A percentile compares a stretch with the other conserved stretches of the same genome.
phyloP scores from a whole-genome alignment of 1,140 invertebrate species.

The Cardiocondyla obscurior region DNA sequence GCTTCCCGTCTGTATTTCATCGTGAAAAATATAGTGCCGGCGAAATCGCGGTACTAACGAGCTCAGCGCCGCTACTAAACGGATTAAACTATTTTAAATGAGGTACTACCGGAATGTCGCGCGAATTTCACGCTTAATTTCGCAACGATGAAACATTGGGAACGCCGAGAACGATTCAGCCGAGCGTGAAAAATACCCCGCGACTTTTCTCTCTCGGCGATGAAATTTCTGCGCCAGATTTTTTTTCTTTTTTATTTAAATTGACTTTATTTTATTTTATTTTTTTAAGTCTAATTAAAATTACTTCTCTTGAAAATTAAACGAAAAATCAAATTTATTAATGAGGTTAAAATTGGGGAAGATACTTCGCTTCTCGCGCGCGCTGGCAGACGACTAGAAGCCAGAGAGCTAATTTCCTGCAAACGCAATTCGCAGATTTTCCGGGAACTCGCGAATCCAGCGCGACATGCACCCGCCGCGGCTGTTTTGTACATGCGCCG shows the following conservation, averaged over 20 bases:
- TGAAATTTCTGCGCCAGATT: neutral
- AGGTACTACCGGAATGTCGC: neutral
- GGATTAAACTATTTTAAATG: conserved; percentile 8
- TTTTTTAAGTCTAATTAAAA: neutral
- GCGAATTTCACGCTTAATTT: neutral
- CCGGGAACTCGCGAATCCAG: neutral
- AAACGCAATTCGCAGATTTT: conserved; percentile 25
- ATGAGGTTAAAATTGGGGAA: conserved; percentile 5
- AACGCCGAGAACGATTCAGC: neutral
- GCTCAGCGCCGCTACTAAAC: neutral
- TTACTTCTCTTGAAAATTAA: neutral
- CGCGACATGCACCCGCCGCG: conserved; percentile 9
- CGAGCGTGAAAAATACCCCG: neutral
- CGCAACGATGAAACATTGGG: neutral
- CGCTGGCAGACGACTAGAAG: neutral
- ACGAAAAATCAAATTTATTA: neutral
- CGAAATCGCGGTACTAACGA: conserved; percentile 1
- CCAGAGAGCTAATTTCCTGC: neutral
- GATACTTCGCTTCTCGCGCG: neutral
- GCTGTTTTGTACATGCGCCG: neutral
- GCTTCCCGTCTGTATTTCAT: conserved; percentile 16
- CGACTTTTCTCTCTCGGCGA: neutral
- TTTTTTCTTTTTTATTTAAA: neutral
- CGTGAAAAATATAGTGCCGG: conserved; percentile 13
- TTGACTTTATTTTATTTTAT: neutral